Base-by-base conservation (phyloP, 2,888 invertebrate species). In the Dascillus cervinus region DNA sequence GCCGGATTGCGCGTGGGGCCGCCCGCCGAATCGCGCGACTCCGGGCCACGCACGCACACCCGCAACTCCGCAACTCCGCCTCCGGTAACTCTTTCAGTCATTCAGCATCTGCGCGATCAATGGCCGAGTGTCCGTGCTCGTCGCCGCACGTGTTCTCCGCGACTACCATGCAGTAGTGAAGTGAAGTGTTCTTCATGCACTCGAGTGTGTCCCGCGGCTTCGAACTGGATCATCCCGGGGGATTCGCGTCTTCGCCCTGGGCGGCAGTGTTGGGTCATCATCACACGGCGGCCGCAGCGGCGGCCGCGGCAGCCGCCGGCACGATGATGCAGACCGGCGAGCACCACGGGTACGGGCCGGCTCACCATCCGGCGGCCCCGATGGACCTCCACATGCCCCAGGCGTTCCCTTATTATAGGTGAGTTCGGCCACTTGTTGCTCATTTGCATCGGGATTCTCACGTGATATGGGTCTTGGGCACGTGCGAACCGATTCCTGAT, bases 311-410 rank as follows among this genome's bases (percentile, higher is more conserved):
- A 47, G 62, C 60, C 53, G 57, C 56, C 47, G 62, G 60, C 45
- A 65, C 63, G 50, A 58, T 53, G 62, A 64, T 64, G 65, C 65
- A 63, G 51, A 70, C 70, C 55, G 60, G 60, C 38, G 62, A 63
- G 37, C 61, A 62, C 46, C 58, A 58, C 44, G 77, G 70, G 53
- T 77, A 77, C 69, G 71, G 74, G 41, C 70, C 77, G 62, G 64
- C 69, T 58, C 66, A 73, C 62, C 65, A 65, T 42, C 64, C 62
- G 20, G 56, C 61, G 39, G 66, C 66, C 42, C 88, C 89, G 29
- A 89, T 90, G 88, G 90, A 90, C 65, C 75, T 90, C 52, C 90
- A 90, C 67, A 88, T 90, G 64, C 85, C 89, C 28, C 90, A 89
- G 64, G 87, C 85, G 52, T 89, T 89, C 65, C 86, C 88, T 37